Conservation (phyloP, 2,888 invertebrate species). For the Clistopyga incitator region DNA sequence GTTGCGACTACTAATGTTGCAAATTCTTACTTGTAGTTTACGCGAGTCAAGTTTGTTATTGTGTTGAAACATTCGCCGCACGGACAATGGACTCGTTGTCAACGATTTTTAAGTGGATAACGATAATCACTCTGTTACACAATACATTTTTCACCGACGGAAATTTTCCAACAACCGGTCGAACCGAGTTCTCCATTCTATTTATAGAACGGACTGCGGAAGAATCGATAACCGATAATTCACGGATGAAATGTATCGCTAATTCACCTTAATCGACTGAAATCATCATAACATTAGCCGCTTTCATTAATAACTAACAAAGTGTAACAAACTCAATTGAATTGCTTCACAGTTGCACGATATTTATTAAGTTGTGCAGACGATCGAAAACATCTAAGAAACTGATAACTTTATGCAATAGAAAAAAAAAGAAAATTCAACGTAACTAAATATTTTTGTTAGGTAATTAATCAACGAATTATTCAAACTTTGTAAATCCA, state of each 20-base stretch:
- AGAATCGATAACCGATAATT: constrained; percentile 21
- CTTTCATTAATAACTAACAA: neutral
- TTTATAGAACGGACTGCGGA: neutral
- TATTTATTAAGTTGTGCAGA: no score
- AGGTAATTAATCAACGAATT: no score
- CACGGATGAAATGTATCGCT: neutral
- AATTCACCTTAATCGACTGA: constrained; percentile 11
- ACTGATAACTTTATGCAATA: no score
- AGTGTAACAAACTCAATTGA: neutral
- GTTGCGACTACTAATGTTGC: neutral
- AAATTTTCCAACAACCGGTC: constrained; percentile 3
- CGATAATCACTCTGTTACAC: neutral
- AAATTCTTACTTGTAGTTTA: neutral
- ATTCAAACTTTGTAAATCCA: no score
- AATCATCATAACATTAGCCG: neutral
- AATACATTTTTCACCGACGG: neutral
- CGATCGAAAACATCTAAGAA: no score
- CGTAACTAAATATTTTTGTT: no score
- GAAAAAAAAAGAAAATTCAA: no score
- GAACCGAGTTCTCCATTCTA: constrained; percentile 4
- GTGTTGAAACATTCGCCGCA: constrained; percentile 14
- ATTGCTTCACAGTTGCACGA: no score
- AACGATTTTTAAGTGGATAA: constrained; percentile 28
- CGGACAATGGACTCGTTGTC: constrained; percentile 49
- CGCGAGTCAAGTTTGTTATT: constrained; percentile 14